Percentiles rank a stretch among this genome's conserved stretches.
Evolutionary conservation across 1,140 invertebrate genomes (phyloP).

Genomic region (Ericerus pela): DNA sequence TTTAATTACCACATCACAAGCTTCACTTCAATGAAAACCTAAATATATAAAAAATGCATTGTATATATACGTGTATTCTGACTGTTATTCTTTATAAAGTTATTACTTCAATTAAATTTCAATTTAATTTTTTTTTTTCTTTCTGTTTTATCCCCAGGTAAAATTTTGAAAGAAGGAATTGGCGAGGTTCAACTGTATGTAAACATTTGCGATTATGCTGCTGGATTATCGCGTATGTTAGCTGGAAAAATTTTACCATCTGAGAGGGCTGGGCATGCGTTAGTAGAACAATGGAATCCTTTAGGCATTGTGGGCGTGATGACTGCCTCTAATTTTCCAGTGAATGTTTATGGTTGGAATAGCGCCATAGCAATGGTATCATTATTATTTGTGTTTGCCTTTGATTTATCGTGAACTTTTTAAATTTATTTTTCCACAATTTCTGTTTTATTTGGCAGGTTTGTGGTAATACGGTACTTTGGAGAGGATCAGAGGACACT

Average conservation of each 20-base stretch:
- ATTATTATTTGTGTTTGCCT: not conserved
- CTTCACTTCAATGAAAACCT: no score
- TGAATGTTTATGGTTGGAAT: slow-evolving; percentile 98
- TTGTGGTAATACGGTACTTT: slow-evolving; percentile 79
- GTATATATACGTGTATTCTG: no score
- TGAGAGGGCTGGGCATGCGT: slow-evolving; percentile 76
- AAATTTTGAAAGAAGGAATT: slow-evolving; percentile 75
- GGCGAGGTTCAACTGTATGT: slow-evolving; percentile 96
- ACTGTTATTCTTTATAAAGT: no score
- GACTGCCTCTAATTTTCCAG: slow-evolving; percentile 97
- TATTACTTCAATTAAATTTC: not conserved
- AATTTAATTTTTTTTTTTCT: slow-evolving; percentile 15
- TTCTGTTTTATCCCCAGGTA: no score
- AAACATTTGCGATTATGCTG: slow-evolving; percentile 96
- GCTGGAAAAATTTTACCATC: slow-evolving; percentile 78
- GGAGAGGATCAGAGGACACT: slow-evolving; percentile 91
- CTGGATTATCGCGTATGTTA: slow-evolving; percentile 84
- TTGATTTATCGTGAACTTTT: not conserved
- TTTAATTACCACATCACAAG: no score
- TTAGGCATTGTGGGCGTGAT: slow-evolving; percentile 89
- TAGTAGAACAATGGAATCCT: slow-evolving; percentile 92
- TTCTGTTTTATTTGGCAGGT: no score
- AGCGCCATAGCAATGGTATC: slow-evolving; percentile 80
- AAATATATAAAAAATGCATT: no score
- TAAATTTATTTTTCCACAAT: not conserved